A percentile compares a stretch with the other conserved stretches of the same genome.
Conservation (phyloP, 2,888 invertebrate species). For the Linnaemya tessellans region DNA sequence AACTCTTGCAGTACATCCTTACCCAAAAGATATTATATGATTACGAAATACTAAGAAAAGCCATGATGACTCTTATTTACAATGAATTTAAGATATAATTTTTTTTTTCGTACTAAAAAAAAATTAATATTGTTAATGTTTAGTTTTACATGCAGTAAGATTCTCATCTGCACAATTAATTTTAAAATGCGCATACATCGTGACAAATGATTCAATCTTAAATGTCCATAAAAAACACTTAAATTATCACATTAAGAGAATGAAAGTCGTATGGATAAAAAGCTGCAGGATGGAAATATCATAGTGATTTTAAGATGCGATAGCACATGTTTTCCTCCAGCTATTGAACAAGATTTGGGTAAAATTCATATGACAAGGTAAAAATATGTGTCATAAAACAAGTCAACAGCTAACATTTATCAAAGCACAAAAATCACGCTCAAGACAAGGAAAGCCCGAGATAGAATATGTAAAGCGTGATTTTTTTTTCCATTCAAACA, state of each 20-base stretch:
- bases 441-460: background rate
- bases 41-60: background rate
- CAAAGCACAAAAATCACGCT: background rate
- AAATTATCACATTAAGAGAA: slow-evolving; percentile 30
- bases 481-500: background rate
- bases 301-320: background rate
- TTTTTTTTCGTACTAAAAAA: no score
- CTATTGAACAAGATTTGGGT: background rate
- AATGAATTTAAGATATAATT: background rate
- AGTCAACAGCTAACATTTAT: background rate
- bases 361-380: background rate
- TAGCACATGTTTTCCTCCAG: background rate
- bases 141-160: background rate
- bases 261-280: background rate
- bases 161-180: slow-evolving; percentile 37
- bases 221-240: slow-evolving; percentile 4
- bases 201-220: slow-evolving; percentile 36
- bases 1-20: no score
- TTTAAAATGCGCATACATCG: slow-evolving; percentile 26
- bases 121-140: no score
- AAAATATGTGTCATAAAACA: background rate
- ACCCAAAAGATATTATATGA: no score
- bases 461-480: background rate
- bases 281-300: background rate
- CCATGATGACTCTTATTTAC: background rate